A percentile compares a stretch with the other conserved stretches of the same genome.
Conservation (phyloP, 2,888 invertebrate genomes). For the Isotomurus palustris region DNA sequence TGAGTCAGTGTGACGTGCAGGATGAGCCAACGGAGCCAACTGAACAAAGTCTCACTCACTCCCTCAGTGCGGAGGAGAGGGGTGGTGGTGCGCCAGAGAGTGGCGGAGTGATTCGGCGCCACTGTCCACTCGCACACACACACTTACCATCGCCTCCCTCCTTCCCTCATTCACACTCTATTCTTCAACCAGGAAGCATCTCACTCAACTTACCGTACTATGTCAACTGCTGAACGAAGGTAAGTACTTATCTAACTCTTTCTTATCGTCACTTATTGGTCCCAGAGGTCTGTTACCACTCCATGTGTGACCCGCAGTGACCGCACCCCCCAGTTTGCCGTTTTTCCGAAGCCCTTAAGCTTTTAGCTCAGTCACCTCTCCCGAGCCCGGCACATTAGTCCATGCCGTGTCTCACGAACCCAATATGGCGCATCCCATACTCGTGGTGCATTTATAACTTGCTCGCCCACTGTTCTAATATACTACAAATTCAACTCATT, state of each 20-base stretch:
- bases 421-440: constrained; percentile 3
- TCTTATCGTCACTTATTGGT: no score
- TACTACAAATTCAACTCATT: no score
- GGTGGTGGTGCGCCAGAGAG: not conserved
- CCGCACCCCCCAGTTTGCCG: no score
- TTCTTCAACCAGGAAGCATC: not conserved
- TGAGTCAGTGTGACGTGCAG: no score
- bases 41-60: no score
- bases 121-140: not conserved
- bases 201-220: not conserved
- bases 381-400: not conserved
- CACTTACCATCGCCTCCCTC: not conserved
- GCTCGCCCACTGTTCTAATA: no score
- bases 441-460: no score
- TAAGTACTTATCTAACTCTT: constrained; percentile 62
- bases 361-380: not conserved
- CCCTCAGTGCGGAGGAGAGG: no score
- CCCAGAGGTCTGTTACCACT: no score
- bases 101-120: constrained; percentile 1
- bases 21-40: no score
- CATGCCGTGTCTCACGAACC: not conserved
- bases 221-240: constrained; percentile 63
- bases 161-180: not conserved
- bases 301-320: no score
- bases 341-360: not conserved